Evolutionary conservation across 2,888 invertebrate genomes (phyloP).

Genomic region (Mactromeris polynyma): DNA sequence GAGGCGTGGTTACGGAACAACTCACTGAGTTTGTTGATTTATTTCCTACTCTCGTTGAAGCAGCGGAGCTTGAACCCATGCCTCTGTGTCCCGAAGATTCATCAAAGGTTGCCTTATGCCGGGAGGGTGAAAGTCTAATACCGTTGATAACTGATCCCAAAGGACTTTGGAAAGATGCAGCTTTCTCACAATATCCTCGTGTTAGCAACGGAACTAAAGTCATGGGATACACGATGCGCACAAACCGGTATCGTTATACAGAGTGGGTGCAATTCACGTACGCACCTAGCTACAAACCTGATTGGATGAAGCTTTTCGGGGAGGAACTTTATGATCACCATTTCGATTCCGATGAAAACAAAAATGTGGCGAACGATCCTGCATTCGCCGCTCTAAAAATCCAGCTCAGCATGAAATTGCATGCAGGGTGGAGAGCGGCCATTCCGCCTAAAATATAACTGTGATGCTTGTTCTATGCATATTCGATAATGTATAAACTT

Average conservation of each 20-base stretch:
- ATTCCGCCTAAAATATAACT: no score
- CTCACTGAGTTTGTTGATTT: slow-evolving; percentile 75
- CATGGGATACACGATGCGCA: slow-evolving; percentile 73
- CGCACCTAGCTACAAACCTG: slow-evolving; percentile 54
- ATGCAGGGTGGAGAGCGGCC: slow-evolving; percentile 73
- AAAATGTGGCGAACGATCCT: slow-evolving; percentile 59
- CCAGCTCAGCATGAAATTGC: slow-evolving; percentile 59
- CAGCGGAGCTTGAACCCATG: slow-evolving; percentile 62
- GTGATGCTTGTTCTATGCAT: no score
- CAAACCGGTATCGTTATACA: slow-evolving; percentile 73
- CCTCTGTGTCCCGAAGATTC: slow-evolving; percentile 67
- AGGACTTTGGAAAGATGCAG: slow-evolving; percentile 45
- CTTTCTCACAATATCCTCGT: slow-evolving; percentile 53
- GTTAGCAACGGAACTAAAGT: neutral
- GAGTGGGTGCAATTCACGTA: slow-evolving; percentile 71
- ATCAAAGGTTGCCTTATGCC: neutral
- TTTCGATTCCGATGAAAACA: slow-evolving; percentile 69
- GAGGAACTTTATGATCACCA: slow-evolving; percentile 70
- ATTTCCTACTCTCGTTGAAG: slow-evolving; percentile 75
- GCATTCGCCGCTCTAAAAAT: slow-evolving; percentile 68
- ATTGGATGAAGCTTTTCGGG: slow-evolving; percentile 55
- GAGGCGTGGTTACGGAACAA: slow-evolving; percentile 60
- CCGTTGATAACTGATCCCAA: slow-evolving; percentile 56
- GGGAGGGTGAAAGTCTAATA: slow-evolving; percentile 66
- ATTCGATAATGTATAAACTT: no score